These are phyloP conservation scores for Archocentrus centrarchus DNA, from an alignment of 2,113 vertebrate genomes.

Conservation along the genomic window DNA sequence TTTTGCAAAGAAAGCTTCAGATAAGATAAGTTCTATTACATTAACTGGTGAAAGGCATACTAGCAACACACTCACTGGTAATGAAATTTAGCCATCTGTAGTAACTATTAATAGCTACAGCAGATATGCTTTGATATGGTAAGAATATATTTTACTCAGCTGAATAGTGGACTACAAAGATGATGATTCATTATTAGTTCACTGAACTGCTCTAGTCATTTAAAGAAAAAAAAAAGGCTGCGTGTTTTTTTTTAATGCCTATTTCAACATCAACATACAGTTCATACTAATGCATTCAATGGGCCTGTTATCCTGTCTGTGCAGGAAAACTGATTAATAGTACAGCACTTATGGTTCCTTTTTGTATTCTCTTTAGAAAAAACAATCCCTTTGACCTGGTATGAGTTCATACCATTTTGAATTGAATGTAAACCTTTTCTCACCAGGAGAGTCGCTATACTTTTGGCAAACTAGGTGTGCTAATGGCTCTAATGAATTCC, in stretches of 20 bases:
- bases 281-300: neutral
- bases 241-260: too few species aligned
- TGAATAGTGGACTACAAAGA: slow-evolving; percentile 14
- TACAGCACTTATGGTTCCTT: neutral
- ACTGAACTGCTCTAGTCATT: slow-evolving; percentile 1
- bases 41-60: neutral
- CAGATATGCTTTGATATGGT: slow-evolving; percentile 1
- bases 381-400: neutral
- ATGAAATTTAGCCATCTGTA: neutral
- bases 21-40: neutral
- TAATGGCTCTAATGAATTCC: too few species aligned
- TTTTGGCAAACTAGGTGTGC: neutral
- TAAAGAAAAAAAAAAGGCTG: neutral
- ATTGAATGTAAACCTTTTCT: neutral
- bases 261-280: neutral
- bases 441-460: neutral
- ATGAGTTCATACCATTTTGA: neutral
- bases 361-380: neutral
- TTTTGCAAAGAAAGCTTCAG: too few species aligned
- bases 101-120: neutral
- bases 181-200: slow-evolving; percentile 35
- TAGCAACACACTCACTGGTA: neutral
- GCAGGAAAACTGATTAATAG: neutral
- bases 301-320: neutral
- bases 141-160: slow-evolving; percentile 32